phyloP scores from a whole-genome alignment of 2,888 invertebrate genomes.

The Onchidella celtica region DNA sequence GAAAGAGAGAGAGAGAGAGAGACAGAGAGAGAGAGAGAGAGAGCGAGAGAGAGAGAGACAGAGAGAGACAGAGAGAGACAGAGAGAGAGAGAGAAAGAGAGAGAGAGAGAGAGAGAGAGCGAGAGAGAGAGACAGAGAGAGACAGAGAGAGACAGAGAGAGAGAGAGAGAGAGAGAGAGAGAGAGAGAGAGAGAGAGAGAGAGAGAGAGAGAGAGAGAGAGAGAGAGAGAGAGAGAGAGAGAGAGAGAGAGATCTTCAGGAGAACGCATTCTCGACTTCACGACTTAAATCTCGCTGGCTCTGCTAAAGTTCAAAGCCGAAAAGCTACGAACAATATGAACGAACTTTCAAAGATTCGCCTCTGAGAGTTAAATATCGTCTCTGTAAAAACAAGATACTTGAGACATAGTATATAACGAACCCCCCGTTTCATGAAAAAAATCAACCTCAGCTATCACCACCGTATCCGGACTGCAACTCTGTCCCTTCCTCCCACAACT shows the following conservation, averaged over 20 bases:
- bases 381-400: no score
- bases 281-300: no score
- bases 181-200: neutral
- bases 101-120: conserved; percentile 13
- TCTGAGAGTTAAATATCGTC: no score
- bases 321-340: no score
- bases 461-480: no score
- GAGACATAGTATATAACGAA: no score
- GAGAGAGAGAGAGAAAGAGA: conserved; percentile 1
- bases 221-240: neutral
- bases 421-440: no score
- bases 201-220: neutral
- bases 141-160: neutral
- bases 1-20: conserved; percentile 16
- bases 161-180: neutral
- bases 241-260: neutral
- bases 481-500: no score
- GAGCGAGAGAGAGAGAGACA: neutral
- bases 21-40: neutral
- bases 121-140: neutral
- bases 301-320: no score
- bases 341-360: no score
- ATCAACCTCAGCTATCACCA: no score
- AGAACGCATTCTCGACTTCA: no score
- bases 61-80: conserved; percentile 6